phyloP scores from a whole-genome alignment of 2,797 vertebrate genomes.

The Manis javanica region DNA sequence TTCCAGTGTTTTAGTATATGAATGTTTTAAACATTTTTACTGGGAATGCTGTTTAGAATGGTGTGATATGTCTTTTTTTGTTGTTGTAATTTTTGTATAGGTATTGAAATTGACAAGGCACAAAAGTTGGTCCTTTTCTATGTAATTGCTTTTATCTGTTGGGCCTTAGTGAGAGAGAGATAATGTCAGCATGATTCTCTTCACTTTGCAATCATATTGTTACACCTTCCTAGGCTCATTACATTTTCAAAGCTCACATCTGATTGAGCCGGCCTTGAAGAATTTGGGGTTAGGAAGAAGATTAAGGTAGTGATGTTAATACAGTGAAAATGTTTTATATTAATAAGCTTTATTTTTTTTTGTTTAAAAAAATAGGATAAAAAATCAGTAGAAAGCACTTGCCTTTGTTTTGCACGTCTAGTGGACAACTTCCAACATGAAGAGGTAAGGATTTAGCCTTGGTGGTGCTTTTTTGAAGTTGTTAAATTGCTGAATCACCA shows the following conservation, averaged over 20 bases:
- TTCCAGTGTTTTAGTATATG: background rate
- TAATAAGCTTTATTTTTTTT: constrained; percentile 47
- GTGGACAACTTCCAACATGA: constrained; percentile 99
- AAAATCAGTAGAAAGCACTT: constrained; percentile 99
- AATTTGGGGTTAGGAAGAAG: background rate
- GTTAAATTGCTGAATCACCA: background rate
- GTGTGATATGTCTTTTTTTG: background rate
- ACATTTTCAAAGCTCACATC: background rate
- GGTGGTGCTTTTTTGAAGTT: background rate
- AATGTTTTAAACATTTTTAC: constrained; percentile 23
- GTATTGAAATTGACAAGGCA: background rate
- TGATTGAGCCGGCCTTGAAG: background rate
- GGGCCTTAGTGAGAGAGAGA: background rate
- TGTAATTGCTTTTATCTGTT: background rate
- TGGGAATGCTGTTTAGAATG: background rate
- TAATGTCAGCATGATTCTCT: background rate
- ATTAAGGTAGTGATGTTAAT: background rate
- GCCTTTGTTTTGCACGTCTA: constrained; percentile 98
- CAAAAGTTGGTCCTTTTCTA: background rate
- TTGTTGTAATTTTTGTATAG: background rate
- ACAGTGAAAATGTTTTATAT: background rate
- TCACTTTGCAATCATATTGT: background rate
- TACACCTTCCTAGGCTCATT: background rate
- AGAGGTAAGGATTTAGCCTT: constrained; percentile 89
- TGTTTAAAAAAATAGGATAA: constrained; percentile 91